Evolutionary conservation across 2,797 vertebrate species (phyloP), one percentile per base, ranked within the genome.

Genomic region (Coracias cyanogaster): DNA sequence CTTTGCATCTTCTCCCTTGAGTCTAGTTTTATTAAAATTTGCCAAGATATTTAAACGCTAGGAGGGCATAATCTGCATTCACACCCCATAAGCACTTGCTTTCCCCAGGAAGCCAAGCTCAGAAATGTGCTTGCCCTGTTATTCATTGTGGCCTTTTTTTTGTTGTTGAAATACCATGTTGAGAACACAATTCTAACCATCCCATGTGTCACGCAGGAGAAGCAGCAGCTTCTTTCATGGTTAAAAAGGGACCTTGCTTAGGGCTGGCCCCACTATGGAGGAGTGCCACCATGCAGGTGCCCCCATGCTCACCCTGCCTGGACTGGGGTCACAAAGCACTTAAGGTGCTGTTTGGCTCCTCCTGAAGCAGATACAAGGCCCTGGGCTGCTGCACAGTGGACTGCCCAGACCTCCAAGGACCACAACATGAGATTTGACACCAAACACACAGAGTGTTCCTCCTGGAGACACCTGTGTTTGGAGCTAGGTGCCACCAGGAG

Each of bases 221-320:
- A 58, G 49, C 48, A 11, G 37, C 49, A 46, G 20, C 26, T 89
- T 72, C 45, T 74, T 24, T 22, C 25, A 10, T 11, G 13, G 12
- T 55, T 51, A 20, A 29, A n/a, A n/a, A 51, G 43, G 31, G 49
- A 64, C 14, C 0, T 0, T 12, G 19, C 2, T 69, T 51, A 72
- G 28, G 20, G 12, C 14, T 93, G 49, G 15, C 41, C 41, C 29
- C 64, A 76, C 72, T 86, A 81, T 24, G 24, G 58, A 86, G n/a
- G 6, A 28, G 28, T 35, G 16, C 21, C 3, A 0, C 64, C 49
- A 13, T 29, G 29, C 33, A 84, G 37, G 6, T 74, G 16, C 12
- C 33, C 37, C 26, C 6, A 1, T 26, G 26, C 35, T 61, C 18
- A 22, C n/a, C 28, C 37, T 61, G 31, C 31, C 37, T 61, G 31